These are phyloP conservation scores for Leptothorax acervorum DNA, from an alignment of 2,888 invertebrate species.

Conservation along the genomic window DNA sequence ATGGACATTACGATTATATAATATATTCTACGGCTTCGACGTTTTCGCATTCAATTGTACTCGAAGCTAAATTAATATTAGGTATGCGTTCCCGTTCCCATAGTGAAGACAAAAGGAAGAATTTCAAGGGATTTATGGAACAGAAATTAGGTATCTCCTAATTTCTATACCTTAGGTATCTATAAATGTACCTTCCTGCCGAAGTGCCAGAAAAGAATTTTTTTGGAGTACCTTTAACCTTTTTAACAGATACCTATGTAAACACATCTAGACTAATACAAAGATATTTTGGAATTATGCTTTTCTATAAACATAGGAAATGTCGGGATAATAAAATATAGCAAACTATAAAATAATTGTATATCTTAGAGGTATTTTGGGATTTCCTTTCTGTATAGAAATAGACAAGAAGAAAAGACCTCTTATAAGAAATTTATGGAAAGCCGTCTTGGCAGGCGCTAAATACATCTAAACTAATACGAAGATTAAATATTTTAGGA, in stretches of 20 bases:
- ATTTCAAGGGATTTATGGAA: neutral
- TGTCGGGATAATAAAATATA: neutral
- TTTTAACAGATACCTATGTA: too few relatives aligned
- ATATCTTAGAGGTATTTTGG: neutral
- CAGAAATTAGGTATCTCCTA: too few relatives aligned
- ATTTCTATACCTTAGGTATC: too few relatives aligned
- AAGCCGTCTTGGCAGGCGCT: too few relatives aligned
- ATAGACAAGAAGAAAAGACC: neutral
- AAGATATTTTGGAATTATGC: neutral
- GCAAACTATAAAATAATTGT: neutral
- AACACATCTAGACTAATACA: neutral
- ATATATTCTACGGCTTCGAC: neutral
- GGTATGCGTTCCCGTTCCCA: neutral
- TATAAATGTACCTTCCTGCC: neutral
- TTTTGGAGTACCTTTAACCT: too few relatives aligned
- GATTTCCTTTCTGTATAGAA: conserved; percentile 11
- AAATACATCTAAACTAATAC: neutral
- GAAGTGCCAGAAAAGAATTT: neutral
- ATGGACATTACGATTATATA: neutral
- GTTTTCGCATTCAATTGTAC: neutral
- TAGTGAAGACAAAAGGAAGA: neutral
- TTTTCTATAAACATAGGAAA: neutral
- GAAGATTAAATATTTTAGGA: neutral
- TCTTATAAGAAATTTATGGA: neutral
- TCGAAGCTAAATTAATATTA: neutral